Evolutionary conservation across 2,797 vertebrate species (phyloP).

Genomic region (Pelobates cultripes): DNA sequence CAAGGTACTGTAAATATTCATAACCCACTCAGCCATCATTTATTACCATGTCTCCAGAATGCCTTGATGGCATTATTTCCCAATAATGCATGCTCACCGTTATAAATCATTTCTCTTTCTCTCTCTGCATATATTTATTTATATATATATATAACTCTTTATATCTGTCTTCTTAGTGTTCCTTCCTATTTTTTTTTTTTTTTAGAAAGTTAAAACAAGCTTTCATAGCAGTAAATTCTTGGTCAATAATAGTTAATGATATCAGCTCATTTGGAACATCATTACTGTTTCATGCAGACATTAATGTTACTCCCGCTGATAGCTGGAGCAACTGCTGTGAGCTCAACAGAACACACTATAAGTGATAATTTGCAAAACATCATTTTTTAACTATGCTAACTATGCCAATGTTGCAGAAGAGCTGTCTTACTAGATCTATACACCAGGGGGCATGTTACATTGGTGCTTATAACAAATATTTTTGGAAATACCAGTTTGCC

Average conservation of each 20-base stretch:
- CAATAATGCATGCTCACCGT: too few relatives aligned
- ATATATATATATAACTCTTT: too few relatives aligned
- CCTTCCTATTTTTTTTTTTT: conserved; percentile 1
- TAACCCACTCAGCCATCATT: too few relatives aligned
- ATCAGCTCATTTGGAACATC: conserved; percentile 52
- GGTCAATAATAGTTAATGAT: conserved; percentile 55
- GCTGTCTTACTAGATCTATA: conserved; percentile 3
- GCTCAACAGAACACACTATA: conserved; percentile 43
- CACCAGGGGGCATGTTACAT: neutral
- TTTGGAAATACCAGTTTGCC: neutral
- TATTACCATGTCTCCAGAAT: too few relatives aligned
- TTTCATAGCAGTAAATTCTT: conserved; percentile 43
- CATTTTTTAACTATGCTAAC: conserved; percentile 17
- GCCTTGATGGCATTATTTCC: too few relatives aligned
- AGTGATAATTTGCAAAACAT: conserved; percentile 42
- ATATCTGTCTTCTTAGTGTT: too few relatives aligned
- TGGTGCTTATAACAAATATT: neutral
- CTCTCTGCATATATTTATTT: too few relatives aligned
- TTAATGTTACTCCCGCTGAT: conserved; percentile 49
- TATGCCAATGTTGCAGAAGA: neutral
- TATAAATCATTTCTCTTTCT: too few relatives aligned
- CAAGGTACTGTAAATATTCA: too few relatives aligned
- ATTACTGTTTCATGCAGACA: conserved; percentile 46
- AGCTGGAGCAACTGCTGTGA: conserved; percentile 44
- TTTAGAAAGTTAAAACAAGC: conserved; percentile 39